These are phyloP conservation scores for Cerceris rybyensis DNA, from an alignment of 2,888 invertebrate genomes.

Conservation along the genomic window DNA sequence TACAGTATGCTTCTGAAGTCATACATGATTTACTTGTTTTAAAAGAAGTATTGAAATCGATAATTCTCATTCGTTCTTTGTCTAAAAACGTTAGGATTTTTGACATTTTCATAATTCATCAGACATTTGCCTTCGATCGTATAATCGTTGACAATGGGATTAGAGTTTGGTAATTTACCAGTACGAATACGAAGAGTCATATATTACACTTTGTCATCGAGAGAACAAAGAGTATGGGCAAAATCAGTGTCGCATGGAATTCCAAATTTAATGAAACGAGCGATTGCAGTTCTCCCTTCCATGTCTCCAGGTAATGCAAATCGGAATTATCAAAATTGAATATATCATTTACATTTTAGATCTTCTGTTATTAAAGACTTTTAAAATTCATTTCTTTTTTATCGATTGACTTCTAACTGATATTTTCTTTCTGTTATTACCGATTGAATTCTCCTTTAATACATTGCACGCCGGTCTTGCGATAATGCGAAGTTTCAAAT, in stretches of 20 bases:
- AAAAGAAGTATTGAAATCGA: no score
- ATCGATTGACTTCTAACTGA: no score
- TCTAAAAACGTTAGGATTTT: background rate
- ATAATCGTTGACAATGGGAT: conserved; percentile 22
- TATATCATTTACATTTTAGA: no score
- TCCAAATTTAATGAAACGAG: conserved; percentile 49
- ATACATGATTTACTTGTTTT: no score
- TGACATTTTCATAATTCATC: background rate
- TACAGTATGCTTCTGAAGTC: no score
- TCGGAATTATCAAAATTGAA: no score
- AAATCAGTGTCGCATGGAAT: conserved; percentile 47
- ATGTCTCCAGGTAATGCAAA: conserved; percentile 52
- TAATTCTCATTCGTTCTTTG: conserved; percentile 13
- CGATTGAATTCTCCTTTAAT: no score
- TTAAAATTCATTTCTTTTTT: no score
- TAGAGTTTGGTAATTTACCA: conserved; percentile 65
- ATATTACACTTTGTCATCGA: conserved; percentile 52
- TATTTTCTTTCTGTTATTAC: no score
- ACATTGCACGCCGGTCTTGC: no score
- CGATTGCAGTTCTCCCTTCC: conserved; percentile 1
- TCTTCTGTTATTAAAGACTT: no score
- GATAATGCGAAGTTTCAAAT: no score
- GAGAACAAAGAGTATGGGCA: conserved; percentile 58
- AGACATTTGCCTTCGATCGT: background rate
- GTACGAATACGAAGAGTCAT: conserved; percentile 61